Base-by-base conservation (phyloP, 2,113 vertebrate genomes). In the Nanger granti region DNA sequence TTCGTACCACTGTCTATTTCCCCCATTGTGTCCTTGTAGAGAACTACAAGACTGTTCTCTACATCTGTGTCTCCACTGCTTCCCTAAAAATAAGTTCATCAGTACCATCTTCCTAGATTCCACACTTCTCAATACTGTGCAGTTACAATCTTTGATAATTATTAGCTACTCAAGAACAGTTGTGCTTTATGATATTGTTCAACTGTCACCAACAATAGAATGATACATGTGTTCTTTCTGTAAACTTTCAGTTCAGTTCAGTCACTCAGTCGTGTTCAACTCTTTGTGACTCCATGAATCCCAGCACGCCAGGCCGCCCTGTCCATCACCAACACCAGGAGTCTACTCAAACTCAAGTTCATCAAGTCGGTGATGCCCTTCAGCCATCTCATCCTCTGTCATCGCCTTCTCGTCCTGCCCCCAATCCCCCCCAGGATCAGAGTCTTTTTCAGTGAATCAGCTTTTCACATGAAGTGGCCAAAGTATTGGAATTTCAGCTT, bases 181-280 rank as follows among this genome's bases (percentile, higher is more conserved):
- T 76, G 37, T 79, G 37, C 24, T 44, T 44, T 79, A 28, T 76
- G 73, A 76, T 79, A 44, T 79, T 79, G 37, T 44, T 44, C 73
- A 44, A 28, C 41, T 28, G 37, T 28, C 3, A 44, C 3, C 73
- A 79, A 41, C 37, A 26, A 79, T 8, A 28, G 73, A 79, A 79
- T 79, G 24, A 44, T 28, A 28, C 37, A 79, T 79, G 11, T 14
- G 37, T 79, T 79, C 73, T 44, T 79, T 79, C 37, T 79, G 22
- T 79, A 79, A 79, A 44, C 73, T 79, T 44, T 44, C 24, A 28
- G 59, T 60, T 60, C 26, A 28, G 24, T 60, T 60, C 59, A 60
- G 59, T 12, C 10, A 0, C 59, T 60, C 26, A 60, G 24, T 28
- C 9, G 0, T 28, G 24, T 60, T 24, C 1, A 4, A 60, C 59